These are phyloP conservation scores for Myotis myotis DNA, from an alignment of 2,797 vertebrate genomes.

Conservation along the genomic window DNA sequence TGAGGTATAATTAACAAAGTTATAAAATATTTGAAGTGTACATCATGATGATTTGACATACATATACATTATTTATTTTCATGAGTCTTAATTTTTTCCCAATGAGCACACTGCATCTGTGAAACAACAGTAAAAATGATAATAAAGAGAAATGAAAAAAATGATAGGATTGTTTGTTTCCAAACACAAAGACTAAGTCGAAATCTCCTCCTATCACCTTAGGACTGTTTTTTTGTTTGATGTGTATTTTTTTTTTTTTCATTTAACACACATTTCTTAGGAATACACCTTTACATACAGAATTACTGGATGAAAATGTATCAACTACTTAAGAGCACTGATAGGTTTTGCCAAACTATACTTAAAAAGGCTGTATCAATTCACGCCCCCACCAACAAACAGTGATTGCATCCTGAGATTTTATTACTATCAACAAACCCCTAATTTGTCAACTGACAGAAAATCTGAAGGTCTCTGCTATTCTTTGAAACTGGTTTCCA, in stretches of 20 bases:
- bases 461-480: background rate
- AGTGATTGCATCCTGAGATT: background rate
- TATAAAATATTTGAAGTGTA: background rate
- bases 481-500: background rate
- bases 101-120: background rate
- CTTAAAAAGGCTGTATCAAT: background rate
- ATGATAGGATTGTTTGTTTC: background rate
- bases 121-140: background rate
- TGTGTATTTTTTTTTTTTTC: background rate
- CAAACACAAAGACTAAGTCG: background rate
- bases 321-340: background rate
- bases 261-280: background rate
- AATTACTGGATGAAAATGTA: background rate
- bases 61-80: background rate
- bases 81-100: slow-evolving; percentile 25
- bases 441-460: background rate
- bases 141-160: background rate
- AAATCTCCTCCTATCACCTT: background rate
- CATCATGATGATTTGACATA: background rate
- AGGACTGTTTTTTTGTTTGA: background rate
- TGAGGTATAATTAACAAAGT: background rate
- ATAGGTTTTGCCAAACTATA: background rate
- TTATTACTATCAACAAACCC: background rate
- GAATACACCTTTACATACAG: background rate
- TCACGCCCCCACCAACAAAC: background rate